These are phyloP conservation scores for Labia minor DNA, from an alignment of 2,888 invertebrate species.

Conservation along the genomic window DNA sequence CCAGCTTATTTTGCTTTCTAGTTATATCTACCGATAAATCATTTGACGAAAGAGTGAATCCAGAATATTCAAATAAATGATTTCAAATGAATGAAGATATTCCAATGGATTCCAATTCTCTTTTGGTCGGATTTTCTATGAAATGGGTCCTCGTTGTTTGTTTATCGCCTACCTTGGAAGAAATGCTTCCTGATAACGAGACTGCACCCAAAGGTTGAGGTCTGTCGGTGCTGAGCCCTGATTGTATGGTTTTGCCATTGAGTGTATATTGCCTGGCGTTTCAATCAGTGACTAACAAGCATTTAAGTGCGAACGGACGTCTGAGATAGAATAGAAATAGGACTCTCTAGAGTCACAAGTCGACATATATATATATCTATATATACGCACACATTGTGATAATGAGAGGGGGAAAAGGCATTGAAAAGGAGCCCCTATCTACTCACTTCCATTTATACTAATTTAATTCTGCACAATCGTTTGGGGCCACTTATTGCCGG, in stretches of 20 bases:
- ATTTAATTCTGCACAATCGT: constrained; percentile 8
- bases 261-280: neutral
- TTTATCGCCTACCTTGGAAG: too few species aligned
- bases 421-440: neutral
- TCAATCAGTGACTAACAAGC: constrained; percentile 13
- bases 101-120: too few species aligned
- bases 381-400: neutral
- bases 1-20: too few species aligned
- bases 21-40: too few species aligned
- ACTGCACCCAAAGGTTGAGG: too few species aligned
- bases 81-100: too few species aligned
- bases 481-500: constrained; percentile 7
- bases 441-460: constrained; percentile 13
- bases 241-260: constrained; percentile 8
- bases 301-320: constrained; percentile 13
- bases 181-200: too few species aligned
- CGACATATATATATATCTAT: neutral
- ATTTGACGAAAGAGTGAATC: too few species aligned
- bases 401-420: neutral
- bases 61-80: too few species aligned
- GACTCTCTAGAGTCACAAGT: neutral
- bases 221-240: neutral
- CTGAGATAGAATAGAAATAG: constrained; percentile 1
- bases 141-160: too few species aligned
- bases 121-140: too few species aligned